Percentiles rank a stretch among this genome's conserved stretches.
Evolutionary conservation across 2,797 vertebrate species (phyloP).

Genomic region (Labroides dimidiatus): DNA sequence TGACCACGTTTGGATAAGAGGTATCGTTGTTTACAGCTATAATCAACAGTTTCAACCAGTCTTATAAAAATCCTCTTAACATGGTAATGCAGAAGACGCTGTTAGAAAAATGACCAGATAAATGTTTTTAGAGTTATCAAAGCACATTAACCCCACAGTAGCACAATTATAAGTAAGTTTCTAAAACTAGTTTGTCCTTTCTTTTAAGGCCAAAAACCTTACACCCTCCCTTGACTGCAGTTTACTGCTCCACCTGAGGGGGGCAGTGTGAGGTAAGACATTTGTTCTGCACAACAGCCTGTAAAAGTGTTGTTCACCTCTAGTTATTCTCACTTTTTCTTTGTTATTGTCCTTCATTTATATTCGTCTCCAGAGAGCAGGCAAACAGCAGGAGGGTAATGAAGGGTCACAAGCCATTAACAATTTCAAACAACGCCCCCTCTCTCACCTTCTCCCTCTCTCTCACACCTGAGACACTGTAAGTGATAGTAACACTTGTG

Average conservation of each 20-base stretch:
- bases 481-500: neutral
- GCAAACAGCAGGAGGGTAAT: constrained; percentile 51
- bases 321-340: constrained; percentile 20
- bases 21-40: too few species aligned
- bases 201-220: neutral
- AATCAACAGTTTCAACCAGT: too few species aligned
- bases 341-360: constrained; percentile 55
- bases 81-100: too few species aligned
- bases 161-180: too few species aligned
- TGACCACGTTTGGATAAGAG: too few species aligned
- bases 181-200: neutral
- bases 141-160: too few species aligned
- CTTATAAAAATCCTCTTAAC: too few species aligned
- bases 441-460: constrained; percentile 3
- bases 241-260: constrained; percentile 64
- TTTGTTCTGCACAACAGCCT: constrained; percentile 3
- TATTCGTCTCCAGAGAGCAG: constrained; percentile 56
- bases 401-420: constrained; percentile 58
- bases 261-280: constrained; percentile 67
- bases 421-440: constrained; percentile 26
- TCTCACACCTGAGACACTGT: constrained; percentile 4
- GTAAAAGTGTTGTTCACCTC: constrained; percentile 22
- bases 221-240: neutral
- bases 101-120: too few species aligned
- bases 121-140: too few species aligned